Conservation (phyloP, 2,113 vertebrate genomes). For the Phrynosoma platyrhinos region DNA sequence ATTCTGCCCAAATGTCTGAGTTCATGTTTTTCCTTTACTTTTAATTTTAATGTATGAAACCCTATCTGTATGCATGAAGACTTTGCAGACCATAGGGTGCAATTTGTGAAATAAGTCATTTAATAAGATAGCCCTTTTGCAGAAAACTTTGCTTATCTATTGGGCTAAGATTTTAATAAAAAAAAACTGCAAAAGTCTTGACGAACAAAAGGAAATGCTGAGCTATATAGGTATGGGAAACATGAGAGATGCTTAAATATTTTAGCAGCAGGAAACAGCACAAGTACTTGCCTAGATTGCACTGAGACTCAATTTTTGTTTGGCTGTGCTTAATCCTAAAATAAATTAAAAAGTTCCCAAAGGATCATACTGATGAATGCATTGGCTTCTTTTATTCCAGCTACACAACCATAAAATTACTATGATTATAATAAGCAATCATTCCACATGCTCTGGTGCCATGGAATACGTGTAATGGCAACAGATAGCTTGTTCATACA, state of each 20-base stretch:
- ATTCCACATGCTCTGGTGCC: background rate
- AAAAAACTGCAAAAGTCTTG: conserved; percentile 8
- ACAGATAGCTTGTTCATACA: background rate
- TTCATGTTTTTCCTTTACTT: background rate
- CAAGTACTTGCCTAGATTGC: conserved; percentile 9
- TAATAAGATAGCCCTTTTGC: conserved; percentile 9
- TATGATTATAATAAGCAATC: conserved; percentile 18
- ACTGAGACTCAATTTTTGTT: conserved; percentile 12
- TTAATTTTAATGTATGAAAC: background rate
- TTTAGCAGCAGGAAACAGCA: conserved; percentile 30
- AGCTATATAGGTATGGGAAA: background rate
- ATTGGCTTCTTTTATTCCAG: background rate
- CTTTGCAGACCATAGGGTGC: conserved; percentile 16
- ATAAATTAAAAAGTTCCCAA: conserved; percentile 23
- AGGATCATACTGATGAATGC: conserved; percentile 1
- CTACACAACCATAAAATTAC: background rate
- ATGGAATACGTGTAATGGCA: conserved; percentile 5
- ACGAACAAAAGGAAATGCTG: conserved; percentile 21
- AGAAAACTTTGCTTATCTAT: conserved; percentile 13
- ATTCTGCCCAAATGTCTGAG: background rate
- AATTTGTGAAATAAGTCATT: conserved; percentile 12
- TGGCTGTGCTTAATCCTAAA: conserved; percentile 25
- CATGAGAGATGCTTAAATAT: conserved; percentile 12
- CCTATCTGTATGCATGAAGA: conserved; percentile 15
- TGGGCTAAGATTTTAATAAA: conserved; percentile 10